Evolutionary conservation across 2,113 vertebrate genomes (phyloP).

Genomic region (Chunga burmeisteri): DNA sequence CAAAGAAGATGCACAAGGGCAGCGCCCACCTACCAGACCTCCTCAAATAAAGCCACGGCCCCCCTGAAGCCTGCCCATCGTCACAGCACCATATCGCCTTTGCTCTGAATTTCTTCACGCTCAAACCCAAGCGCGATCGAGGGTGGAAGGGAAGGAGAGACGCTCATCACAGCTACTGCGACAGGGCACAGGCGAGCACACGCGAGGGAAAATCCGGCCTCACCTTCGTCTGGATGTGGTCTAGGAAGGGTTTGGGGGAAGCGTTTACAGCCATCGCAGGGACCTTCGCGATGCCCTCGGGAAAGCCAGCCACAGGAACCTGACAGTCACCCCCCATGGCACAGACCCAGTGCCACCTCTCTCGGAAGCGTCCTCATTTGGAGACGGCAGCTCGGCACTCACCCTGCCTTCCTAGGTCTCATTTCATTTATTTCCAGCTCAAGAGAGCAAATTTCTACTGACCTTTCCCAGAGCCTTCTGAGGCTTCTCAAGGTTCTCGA

Average conservation of each 20-base stretch:
- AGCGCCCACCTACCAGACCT: neutral
- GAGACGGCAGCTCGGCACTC: neutral
- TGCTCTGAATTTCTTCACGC: neutral
- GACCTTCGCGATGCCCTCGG: neutral
- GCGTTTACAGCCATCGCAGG: neutral
- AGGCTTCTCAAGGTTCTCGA: neutral
- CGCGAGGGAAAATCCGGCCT: neutral
- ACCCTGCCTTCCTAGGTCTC: neutral
- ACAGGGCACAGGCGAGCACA: neutral
- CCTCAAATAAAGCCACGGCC: no score
- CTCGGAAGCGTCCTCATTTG: neutral
- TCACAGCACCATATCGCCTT: neutral
- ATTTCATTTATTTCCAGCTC: neutral
- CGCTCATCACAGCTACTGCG: neutral
- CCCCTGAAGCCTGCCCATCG: neutral
- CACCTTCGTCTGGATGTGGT: neutral
- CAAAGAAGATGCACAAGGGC: neutral
- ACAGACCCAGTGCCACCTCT: fast-evolving
- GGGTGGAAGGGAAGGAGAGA: neutral
- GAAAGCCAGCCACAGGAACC: neutral
- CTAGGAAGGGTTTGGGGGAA: neutral
- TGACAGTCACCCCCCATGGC: fast-evolving
- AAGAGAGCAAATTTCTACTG: neutral
- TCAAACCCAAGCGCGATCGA: no score
- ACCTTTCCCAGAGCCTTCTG: neutral